Conservation (phyloP, 1,140 invertebrate genomes). For the Caenorhabditis brenneri region DNA sequence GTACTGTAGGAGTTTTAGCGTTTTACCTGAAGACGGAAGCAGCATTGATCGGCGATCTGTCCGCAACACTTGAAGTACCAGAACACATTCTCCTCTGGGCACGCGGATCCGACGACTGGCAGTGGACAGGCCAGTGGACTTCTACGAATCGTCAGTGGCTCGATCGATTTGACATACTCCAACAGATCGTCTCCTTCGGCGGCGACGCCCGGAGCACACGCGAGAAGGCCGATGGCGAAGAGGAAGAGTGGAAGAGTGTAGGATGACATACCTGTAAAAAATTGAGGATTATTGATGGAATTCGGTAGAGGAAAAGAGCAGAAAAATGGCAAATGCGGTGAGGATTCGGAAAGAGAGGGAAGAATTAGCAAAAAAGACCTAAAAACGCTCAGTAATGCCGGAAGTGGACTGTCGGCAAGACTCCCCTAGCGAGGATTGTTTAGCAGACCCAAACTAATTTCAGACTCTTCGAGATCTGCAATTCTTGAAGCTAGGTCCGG, state of each 20-base stretch:
- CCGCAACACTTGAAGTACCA: slow-evolving; percentile 57
- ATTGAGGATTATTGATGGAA: neutral
- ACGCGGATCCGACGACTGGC: slow-evolving; percentile 49
- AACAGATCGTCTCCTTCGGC: slow-evolving; percentile 31
- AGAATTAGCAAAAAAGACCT: too few species aligned
- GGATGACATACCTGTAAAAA: neutral
- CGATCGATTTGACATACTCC: slow-evolving; percentile 16
- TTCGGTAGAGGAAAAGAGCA: too few species aligned
- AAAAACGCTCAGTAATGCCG: too few species aligned
- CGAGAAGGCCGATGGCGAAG: neutral
- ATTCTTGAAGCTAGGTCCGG: too few species aligned
- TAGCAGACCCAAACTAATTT: too few species aligned
- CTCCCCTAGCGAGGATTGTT: too few species aligned
- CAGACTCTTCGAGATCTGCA: too few species aligned
- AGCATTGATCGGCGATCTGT: slow-evolving; percentile 45
- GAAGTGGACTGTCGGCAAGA: too few species aligned
- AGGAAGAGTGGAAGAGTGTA: neutral
- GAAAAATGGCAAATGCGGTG: too few species aligned
- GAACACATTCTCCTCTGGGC: slow-evolving; percentile 53
- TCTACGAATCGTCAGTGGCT: neutral
- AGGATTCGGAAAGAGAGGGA: too few species aligned
- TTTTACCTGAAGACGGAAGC: slow-evolving; percentile 54
- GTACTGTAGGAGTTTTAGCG: neutral
- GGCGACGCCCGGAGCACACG: neutral
- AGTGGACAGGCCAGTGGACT: slow-evolving; percentile 50